These are phyloP conservation scores for Vannuccia rotundouncinata DNA, from an alignment of 2,888 invertebrate species.

Conservation along the genomic window DNA sequence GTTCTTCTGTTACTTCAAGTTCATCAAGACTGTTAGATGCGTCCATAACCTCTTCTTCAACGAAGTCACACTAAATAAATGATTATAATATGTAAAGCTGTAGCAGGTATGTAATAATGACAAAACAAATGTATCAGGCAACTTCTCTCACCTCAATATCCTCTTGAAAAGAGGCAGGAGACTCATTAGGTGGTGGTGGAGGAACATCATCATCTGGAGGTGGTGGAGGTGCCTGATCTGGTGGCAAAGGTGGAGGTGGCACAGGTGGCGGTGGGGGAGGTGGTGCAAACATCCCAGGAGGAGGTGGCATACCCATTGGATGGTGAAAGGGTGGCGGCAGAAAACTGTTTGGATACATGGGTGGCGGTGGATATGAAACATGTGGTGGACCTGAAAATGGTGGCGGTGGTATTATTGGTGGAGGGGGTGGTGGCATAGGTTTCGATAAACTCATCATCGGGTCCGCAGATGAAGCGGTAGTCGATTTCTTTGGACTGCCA, in stretches of 20 bases:
- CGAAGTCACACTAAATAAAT: neutral
- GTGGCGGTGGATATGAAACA: neutral
- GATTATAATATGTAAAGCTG: neutral
- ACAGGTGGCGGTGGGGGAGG: constrained; percentile 13
- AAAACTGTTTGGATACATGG: neutral
- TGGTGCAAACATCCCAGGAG: constrained; percentile 21
- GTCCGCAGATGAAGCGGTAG: neutral
- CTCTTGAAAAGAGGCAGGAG: neutral
- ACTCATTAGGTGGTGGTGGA: constrained; percentile 3
- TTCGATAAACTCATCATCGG: neutral
- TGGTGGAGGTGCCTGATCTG: constrained; percentile 13
- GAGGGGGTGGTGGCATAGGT: neutral
- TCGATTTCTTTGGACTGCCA: neutral
- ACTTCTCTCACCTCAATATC: neutral
- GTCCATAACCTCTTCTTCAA: neutral
- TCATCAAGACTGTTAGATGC: neutral
- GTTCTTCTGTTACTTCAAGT: neutral
- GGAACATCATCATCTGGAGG: constrained; percentile 5
- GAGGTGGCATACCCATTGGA: neutral
- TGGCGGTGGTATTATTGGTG: neutral
- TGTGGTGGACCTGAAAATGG: neutral
- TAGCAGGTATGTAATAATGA: too few relatives aligned
- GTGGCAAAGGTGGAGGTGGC: constrained; percentile 30
- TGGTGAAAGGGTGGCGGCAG: neutral
- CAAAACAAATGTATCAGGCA: neutral